These are phyloP conservation scores for Hippolais icterina DNA, from an alignment of 2,113 vertebrate genomes.

Conservation along the genomic window DNA sequence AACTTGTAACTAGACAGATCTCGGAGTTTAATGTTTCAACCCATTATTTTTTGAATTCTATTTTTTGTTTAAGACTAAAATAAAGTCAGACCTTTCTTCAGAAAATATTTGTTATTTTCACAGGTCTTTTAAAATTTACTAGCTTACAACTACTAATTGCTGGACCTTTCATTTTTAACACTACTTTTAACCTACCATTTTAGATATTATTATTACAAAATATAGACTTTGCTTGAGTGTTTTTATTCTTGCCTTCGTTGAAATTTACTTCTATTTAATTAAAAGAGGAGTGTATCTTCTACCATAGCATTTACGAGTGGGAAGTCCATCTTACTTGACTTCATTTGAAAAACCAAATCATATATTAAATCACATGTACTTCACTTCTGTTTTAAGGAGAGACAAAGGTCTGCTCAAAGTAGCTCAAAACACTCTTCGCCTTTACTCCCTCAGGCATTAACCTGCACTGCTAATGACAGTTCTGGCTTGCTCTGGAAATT, in stretches of 20 bases:
- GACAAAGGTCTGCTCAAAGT: neutral
- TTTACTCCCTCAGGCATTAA: neutral
- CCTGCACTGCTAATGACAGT: neutral
- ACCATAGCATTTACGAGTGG: fast-evolving
- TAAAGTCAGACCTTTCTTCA: neutral
- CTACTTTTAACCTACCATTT: neutral
- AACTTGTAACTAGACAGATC: neutral
- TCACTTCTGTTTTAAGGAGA: neutral
- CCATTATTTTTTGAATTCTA: neutral
- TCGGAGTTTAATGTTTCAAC: neutral
- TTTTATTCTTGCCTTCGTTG: neutral
- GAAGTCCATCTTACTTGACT: neutral
- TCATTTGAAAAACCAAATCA: neutral
- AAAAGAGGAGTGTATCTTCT: neutral
- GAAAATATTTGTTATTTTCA: neutral
- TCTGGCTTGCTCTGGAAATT: neutral
- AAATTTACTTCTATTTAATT: neutral
- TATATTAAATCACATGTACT: neutral
- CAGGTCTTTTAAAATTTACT: neutral
- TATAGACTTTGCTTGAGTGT: neutral
- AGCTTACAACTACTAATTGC: neutral
- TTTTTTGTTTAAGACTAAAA: neutral
- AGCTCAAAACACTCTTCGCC: neutral
- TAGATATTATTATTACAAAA: neutral
- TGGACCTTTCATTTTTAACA: neutral